Percentiles rank a stretch among this genome's conserved stretches.
Evolutionary conservation across 2,797 vertebrate genomes (phyloP).

Genomic region (Arctocebus calabarensis): DNA sequence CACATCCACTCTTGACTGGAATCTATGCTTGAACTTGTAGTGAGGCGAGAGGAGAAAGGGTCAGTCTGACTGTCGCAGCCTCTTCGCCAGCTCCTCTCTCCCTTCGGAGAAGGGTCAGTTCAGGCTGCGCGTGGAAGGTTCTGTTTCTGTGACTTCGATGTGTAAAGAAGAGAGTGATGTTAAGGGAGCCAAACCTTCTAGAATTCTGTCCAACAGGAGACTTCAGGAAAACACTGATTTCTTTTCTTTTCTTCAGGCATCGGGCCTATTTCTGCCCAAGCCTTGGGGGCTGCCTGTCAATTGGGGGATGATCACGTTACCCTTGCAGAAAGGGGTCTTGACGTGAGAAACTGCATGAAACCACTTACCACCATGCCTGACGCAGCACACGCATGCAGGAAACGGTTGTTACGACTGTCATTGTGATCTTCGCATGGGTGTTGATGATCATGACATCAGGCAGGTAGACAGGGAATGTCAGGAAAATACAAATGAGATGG

Average conservation of each 20-base stretch:
- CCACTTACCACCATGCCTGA: background rate
- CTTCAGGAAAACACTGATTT: background rate
- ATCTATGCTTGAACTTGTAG: background rate
- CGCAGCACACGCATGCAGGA: accelerated
- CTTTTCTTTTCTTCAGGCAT: background rate
- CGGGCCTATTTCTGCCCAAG: background rate
- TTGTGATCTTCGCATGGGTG: background rate
- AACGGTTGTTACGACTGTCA: background rate
- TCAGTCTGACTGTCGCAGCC: accelerated
- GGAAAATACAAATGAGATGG: background rate
- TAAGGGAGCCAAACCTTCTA: background rate
- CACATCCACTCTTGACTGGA: slow-evolving; percentile 54
- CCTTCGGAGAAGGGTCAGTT: background rate
- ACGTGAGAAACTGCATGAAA: background rate
- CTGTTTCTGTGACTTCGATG: background rate
- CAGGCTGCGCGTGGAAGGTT: background rate
- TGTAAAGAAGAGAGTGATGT: background rate
- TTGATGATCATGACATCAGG: background rate
- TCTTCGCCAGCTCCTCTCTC: background rate
- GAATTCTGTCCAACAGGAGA: background rate
- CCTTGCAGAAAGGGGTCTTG: background rate
- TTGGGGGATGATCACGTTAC: background rate
- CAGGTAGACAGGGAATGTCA: accelerated
- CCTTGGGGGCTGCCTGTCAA: background rate
- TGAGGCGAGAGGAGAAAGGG: background rate